These are phyloP conservation scores for Labrus mixtus DNA, from an alignment of 2,113 vertebrate species.

Conservation along the genomic window DNA sequence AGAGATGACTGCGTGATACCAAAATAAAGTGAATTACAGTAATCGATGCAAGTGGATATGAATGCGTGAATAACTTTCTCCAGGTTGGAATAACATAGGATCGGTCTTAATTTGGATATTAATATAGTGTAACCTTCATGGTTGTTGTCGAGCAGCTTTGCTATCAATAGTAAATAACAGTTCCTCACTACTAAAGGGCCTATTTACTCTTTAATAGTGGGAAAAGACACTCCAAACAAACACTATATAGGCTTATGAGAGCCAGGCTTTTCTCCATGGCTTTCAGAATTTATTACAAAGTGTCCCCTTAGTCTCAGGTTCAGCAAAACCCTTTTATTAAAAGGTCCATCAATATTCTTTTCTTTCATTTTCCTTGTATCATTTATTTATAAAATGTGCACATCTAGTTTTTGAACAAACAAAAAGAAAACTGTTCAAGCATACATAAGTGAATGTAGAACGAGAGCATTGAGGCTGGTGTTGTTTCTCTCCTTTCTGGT, in stretches of 20 bases:
- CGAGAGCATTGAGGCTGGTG: neutral
- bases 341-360: neutral
- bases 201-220: too few relatives aligned
- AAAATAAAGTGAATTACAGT: too few relatives aligned
- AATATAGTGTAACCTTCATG: too few relatives aligned
- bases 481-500: constrained; percentile 14
- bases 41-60: too few relatives aligned
- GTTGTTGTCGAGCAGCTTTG: too few relatives aligned
- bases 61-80: too few relatives aligned
- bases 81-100: too few relatives aligned
- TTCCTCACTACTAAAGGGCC: too few relatives aligned
- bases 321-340: neutral
- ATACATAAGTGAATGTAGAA: neutral
- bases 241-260: neutral
- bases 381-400: neutral
- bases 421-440: neutral
- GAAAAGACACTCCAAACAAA: too few relatives aligned
- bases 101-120: too few relatives aligned
- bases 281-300: neutral
- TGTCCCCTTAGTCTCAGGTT: neutral
- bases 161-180: too few relatives aligned
- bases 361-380: neutral
- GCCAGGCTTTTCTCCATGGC: neutral
- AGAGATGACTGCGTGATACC: too few relatives aligned
- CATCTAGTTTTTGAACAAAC: neutral